These are phyloP conservation scores for Apogon talboti DNA, from an alignment of 2,797 vertebrate species.

Conservation along the genomic window DNA sequence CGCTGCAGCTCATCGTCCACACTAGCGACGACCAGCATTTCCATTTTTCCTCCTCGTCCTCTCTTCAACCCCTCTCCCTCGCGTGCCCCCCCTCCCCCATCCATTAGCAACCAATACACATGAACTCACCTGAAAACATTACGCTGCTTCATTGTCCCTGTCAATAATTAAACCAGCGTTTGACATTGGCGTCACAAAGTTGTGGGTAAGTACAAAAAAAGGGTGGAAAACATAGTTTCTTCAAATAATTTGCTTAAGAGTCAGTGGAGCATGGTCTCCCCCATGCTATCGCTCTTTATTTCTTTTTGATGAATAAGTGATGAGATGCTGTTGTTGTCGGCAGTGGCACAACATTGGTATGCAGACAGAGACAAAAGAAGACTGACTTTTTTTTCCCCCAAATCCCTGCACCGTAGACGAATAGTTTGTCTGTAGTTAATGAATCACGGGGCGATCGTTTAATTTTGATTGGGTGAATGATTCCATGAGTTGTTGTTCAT, in stretches of 20 bases:
- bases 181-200: slow-evolving; percentile 21
- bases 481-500: slow-evolving; percentile 44
- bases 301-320: slow-evolving; percentile 59
- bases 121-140: slow-evolving; percentile 36
- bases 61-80: slow-evolving; percentile 4
- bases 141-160: not conserved
- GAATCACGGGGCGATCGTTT: slow-evolving; percentile 66
- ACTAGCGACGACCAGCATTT: not conserved
- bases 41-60: not conserved
- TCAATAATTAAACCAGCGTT: slow-evolving; percentile 41
- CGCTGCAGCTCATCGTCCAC: not conserved
- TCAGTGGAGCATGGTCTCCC: slow-evolving; percentile 18
- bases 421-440: slow-evolving; percentile 60
- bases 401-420: slow-evolving; percentile 26
- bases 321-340: slow-evolving; percentile 40
- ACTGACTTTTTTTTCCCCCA: not conserved
- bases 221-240: slow-evolving; percentile 12
- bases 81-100: not conserved
- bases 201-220: slow-evolving; percentile 11
- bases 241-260: slow-evolving; percentile 46
- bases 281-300: slow-evolving; percentile 35
- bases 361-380: slow-evolving; percentile 44
- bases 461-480: slow-evolving; percentile 57
- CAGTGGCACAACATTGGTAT: slow-evolving; percentile 30
- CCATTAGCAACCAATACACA: slow-evolving; percentile 10